Base-by-base conservation (phyloP, 2,113 vertebrate species). In the Pedionomus torquatus region DNA sequence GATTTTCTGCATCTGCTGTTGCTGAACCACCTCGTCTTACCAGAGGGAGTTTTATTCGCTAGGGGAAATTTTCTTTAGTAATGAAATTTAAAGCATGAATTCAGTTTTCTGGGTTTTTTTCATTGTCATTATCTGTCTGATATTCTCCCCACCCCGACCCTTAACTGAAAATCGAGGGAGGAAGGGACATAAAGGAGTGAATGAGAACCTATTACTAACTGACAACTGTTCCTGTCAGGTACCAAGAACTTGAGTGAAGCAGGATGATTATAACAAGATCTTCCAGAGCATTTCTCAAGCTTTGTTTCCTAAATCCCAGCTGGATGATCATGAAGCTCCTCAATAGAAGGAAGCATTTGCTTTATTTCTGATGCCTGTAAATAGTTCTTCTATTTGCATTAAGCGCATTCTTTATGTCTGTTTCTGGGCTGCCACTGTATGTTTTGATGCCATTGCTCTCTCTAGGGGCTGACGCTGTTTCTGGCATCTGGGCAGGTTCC, bases 351-450 rank as follows among this genome's bases (percentile, higher is more conserved):
- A 87, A 20, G 21, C 10, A 13, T 88, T 19, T 79, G 52, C 35
- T 94, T 71, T 87, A 8, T 93, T 76, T 79, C 78, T 57, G 24
- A 57, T 83, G 57, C 37, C 75, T 97, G 24, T 88, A 88, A 92
- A 90, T 55, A 86, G 71, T 94, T 87, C 21, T n/a, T n/a, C n/a
- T n/a, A n/a, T n/a, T n/a, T n/a, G n/a, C n/a, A n/a, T n/a, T n/a
- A n/a, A n/a, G n/a, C n/a, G n/a, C 21, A 33, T 13, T 91, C 61
- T 33, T 76, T n/a, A 39, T 10, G 33, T 92, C 25, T 66, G 75
- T 88, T 82, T 68, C 79, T 95, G 83, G 66, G 70, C 58, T 69
- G 44, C 51, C 57, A 19, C 57, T 44, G 41, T 44, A 5, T 51
- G 55, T 85, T 85, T 77, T 43, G 63, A 55, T 83, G 75, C 51